A percentile compares a stretch with the other conserved stretches of the same genome.
phyloP scores from a whole-genome alignment of 2,888 invertebrate genomes.

The Megalurothrips usitatus region DNA sequence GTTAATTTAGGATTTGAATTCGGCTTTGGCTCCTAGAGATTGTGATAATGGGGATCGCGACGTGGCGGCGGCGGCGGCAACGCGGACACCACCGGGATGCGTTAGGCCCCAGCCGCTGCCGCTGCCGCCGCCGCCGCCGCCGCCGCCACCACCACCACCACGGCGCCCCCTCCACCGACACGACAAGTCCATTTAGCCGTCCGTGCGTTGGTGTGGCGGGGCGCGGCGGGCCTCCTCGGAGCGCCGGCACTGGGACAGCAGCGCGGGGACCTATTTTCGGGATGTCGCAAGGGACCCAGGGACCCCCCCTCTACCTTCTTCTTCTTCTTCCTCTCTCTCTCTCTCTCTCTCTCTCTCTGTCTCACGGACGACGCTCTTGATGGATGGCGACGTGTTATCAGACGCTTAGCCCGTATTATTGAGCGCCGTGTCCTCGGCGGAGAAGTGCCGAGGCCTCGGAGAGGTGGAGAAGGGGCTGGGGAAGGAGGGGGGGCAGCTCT shows the following conservation, averaged over 20 bases:
- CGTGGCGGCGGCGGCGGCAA: neutral
- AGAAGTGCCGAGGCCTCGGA: neutral
- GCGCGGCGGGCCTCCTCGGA: conserved; percentile 29
- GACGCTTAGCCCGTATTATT: conserved; percentile 7
- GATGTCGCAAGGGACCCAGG: conserved; percentile 9
- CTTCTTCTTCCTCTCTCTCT: conserved; percentile 11
- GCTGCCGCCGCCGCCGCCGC: neutral
- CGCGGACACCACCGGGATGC: neutral
- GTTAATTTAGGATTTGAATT: conserved; percentile 18
- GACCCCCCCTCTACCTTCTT: neutral
- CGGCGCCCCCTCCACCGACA: neutral
- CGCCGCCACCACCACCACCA: neutral
- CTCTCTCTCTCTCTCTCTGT: conserved; percentile 15
- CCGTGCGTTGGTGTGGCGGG: conserved; percentile 22
- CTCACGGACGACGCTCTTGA: neutral
- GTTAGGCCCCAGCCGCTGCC: neutral
- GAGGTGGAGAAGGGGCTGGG: neutral
- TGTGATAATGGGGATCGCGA: conserved; percentile 1
- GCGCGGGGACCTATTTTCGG: conserved; percentile 4
- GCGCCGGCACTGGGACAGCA: neutral
- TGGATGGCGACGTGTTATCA: conserved; percentile 19
- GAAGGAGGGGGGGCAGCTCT: neutral
- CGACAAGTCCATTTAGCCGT: conserved; percentile 21
- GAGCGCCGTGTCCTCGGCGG: conserved; percentile 1
- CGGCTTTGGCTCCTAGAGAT: conserved; percentile 20